Evolutionary conservation across 2,113 vertebrate species (phyloP).

Genomic region (Ursus arctos): DNA sequence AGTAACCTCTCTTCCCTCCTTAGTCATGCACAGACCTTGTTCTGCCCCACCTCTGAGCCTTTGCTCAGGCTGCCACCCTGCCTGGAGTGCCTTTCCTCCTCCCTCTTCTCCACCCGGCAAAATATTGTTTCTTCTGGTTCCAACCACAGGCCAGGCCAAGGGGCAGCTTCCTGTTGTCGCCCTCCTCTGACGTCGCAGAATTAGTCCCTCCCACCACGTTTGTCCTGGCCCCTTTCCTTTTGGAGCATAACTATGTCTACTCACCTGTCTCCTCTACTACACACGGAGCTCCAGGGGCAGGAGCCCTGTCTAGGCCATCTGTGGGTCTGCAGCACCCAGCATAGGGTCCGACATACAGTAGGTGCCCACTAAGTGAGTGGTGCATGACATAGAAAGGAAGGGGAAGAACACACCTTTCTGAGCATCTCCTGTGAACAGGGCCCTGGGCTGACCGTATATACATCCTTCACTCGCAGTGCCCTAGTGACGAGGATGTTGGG

Average conservation of each 20-base stretch:
- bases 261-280: background rate
- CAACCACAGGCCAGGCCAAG: background rate
- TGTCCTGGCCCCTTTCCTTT: background rate
- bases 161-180: background rate
- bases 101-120: background rate
- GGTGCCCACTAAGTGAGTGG: background rate
- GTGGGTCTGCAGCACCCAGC: background rate
- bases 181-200: rapidly evolving
- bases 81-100: background rate
- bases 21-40: background rate
- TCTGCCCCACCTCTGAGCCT: background rate
- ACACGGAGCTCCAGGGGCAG: background rate
- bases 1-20: background rate
- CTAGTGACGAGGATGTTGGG: background rate
- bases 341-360: background rate
- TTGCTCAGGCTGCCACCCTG: background rate
- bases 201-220: background rate
- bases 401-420: background rate
- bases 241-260: background rate
- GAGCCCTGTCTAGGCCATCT: background rate
- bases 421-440: background rate
- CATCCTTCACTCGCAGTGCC: background rate
- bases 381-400: background rate
- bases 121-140: background rate
- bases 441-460: background rate